These are phyloP conservation scores for Anarrhichthys ocellatus DNA, from an alignment of 2,113 vertebrate genomes.

Conservation along the genomic window DNA sequence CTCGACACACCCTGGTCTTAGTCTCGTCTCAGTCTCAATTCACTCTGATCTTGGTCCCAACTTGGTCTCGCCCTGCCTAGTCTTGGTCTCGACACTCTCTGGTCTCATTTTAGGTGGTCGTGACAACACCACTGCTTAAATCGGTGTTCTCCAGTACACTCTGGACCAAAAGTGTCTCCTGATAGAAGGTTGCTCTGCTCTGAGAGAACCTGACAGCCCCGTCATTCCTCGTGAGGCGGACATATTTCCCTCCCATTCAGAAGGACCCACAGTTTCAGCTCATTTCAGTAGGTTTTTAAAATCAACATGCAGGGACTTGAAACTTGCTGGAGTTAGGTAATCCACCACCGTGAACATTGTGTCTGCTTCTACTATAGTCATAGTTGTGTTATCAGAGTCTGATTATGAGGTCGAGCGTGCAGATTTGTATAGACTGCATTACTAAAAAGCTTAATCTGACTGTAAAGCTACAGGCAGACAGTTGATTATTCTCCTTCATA, in stretches of 20 bases:
- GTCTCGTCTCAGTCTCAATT: background rate
- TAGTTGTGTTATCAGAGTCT: background rate
- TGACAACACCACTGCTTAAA: too few species aligned
- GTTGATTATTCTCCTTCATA: background rate
- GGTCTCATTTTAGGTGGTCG: background rate
- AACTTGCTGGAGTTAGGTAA: slow-evolving; percentile 2
- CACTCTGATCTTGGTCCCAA: background rate
- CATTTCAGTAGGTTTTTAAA: slow-evolving; percentile 42
- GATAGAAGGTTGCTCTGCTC: background rate
- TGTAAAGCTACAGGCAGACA: background rate
- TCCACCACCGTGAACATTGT: background rate
- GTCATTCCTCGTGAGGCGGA: background rate
- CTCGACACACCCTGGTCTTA: too few species aligned
- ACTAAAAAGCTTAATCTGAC: background rate
- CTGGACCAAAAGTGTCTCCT: too few species aligned
- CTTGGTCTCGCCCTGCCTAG: too few species aligned
- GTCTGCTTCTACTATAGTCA: slow-evolving; percentile 24
- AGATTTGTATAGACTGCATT: background rate
- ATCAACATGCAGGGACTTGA: slow-evolving; percentile 57
- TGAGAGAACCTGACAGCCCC: background rate
- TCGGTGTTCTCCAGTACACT: too few species aligned
- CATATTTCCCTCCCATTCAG: slow-evolving; percentile 12
- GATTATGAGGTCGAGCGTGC: background rate
- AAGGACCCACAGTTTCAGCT: slow-evolving; percentile 6
- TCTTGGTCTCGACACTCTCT: too few species aligned